Conservation (phyloP, 2,888 invertebrate species). For the Luperina nickerlii region DNA sequence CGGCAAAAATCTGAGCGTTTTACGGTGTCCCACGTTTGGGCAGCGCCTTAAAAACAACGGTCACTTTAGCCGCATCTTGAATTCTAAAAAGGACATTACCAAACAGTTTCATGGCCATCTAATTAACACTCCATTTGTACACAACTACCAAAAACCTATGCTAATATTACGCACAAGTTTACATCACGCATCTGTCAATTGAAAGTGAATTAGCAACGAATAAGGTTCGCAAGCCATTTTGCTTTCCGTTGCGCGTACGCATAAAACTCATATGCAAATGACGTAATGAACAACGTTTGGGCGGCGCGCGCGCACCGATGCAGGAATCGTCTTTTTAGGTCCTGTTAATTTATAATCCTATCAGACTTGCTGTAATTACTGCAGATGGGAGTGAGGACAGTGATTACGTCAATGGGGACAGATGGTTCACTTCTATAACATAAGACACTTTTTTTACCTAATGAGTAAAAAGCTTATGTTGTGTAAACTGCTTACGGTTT, state of each 20-base stretch:
- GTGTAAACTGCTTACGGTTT: too few relatives aligned
- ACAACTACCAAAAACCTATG: slow-evolving; percentile 31
- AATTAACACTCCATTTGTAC: slow-evolving; percentile 30
- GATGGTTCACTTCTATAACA: slow-evolving; percentile 19
- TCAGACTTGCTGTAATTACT: slow-evolving; percentile 56
- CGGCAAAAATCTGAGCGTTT: background rate
- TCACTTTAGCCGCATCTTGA: background rate
- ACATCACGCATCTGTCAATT: slow-evolving; percentile 59
- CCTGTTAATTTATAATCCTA: slow-evolving; percentile 75
- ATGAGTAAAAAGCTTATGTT: background rate
- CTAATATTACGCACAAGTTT: slow-evolving; percentile 44
- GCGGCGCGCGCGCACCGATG: slow-evolving; percentile 68
- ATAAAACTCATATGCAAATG: slow-evolving; percentile 79
- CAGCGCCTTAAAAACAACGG: background rate
- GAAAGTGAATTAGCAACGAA: slow-evolving; percentile 71
- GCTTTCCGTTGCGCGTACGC: slow-evolving; percentile 65
- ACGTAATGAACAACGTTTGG: slow-evolving; percentile 76
- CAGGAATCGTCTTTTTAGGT: slow-evolving; percentile 72
- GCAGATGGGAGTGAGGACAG: slow-evolving; percentile 31
- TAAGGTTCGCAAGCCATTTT: slow-evolving; percentile 68
- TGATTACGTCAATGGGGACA: slow-evolving; percentile 23
- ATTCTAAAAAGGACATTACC: slow-evolving; percentile 14
- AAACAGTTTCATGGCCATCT: slow-evolving; percentile 1
- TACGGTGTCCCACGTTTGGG: background rate
- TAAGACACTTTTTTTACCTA: slow-evolving; percentile 9